Evolutionary conservation across 2,888 invertebrate species (phyloP).

Genomic region (Idaea aversata): DNA sequence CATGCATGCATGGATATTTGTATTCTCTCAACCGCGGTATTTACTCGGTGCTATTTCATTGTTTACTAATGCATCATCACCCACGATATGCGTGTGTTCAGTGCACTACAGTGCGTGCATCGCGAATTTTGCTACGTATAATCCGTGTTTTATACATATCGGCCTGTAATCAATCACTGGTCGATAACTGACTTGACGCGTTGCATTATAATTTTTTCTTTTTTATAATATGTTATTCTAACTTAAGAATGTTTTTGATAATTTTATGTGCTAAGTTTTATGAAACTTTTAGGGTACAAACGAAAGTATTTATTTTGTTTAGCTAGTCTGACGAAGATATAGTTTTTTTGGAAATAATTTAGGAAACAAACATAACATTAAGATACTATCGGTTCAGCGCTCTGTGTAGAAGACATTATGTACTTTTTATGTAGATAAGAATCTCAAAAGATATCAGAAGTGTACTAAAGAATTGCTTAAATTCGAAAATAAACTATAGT

Average conservation of each 20-base stretch:
- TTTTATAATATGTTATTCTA: constrained; percentile 42
- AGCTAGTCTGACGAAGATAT: constrained; percentile 52
- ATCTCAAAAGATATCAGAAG: background rate
- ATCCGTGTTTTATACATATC: constrained; percentile 1
- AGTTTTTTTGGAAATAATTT: background rate
- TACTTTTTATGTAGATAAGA: constrained; percentile 2
- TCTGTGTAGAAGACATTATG: background rate
- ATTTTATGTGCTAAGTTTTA: constrained; percentile 57
- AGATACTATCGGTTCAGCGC: background rate
- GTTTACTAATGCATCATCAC: constrained; percentile 28
- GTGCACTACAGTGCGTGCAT: constrained; percentile 42
- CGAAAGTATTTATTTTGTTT: constrained; percentile 64
- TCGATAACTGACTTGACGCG: constrained; percentile 19
- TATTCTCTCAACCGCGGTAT: constrained; percentile 41
- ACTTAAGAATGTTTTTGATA: constrained; percentile 48
- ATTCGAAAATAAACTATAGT: background rate
- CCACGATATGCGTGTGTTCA: constrained; percentile 36
- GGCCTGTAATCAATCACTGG: constrained; percentile 7
- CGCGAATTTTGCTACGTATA: constrained; percentile 29
- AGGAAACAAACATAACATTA: background rate
- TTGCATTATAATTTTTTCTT: constrained; percentile 35
- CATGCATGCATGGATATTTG: constrained; percentile 7
- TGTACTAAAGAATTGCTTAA: background rate
- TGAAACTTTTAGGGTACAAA: constrained; percentile 64
- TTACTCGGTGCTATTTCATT: constrained; percentile 67